Base-by-base conservation (phyloP, 2,113 vertebrate species). In the Channa argus region DNA sequence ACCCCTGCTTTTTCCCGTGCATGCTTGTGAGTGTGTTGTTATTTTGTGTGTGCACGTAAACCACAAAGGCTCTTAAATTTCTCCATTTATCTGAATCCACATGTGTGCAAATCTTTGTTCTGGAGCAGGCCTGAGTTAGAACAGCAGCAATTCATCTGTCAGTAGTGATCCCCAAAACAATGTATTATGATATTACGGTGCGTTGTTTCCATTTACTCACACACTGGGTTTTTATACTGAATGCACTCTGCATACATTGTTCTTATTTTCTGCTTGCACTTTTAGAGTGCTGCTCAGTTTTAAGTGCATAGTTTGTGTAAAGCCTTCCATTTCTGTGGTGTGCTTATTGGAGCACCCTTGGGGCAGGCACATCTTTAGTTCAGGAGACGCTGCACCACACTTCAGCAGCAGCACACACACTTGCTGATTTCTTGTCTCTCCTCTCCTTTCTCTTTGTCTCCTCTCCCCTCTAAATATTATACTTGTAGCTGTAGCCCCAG, bases 81-180 rank as follows among this genome's bases (percentile, higher is more conserved):
- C 47, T 55, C 4, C 69, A 77, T 88, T 81, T 58, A 58, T 83
- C 82, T 79, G 39, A 1, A 67, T 66, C 47, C 56, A 47, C 56
- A 43, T 74, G 56, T 74, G 74, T 74, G 34, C 55, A 59, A 51
- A 70, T 59, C 49, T 83, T 38, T 70, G 58, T 43, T 50, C 45
- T 15, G 34, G 9, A 53, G 53, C 61, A 50, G 71, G 52, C 53
- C 61, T 47, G 4, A 79, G 71, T 56, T 65, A 61, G 59, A 82
- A 63, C 68, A 24, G 70, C 51, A 43, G 71, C n/a, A 38, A 64
- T 88, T 71, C 53, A 66, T 54, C 52, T 86, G 89, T 89, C 88
- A 86, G 85, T 74, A 69, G 6, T 59, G 67, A 86, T 89, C 61
- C 67, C 13, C 58, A n/a, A 87, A 84, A 86, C 83, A 68, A 83